Conservation (phyloP, 2,888 invertebrate species). For the Thysanoteuthis rhombus region DNA sequence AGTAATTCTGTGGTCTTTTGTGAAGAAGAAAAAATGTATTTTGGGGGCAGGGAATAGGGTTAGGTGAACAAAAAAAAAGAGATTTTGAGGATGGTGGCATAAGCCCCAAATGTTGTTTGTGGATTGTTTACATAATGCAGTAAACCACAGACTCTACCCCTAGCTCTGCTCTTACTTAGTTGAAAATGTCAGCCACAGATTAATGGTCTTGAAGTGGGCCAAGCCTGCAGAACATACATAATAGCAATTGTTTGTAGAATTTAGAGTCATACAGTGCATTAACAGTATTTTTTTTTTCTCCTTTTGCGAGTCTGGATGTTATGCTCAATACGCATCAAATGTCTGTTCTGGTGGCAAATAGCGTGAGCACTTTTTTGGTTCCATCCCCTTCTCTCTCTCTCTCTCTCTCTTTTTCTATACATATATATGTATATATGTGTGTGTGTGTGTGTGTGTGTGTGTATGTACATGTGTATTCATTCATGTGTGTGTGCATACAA, state of each 20-base stretch:
- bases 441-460: too few species aligned
- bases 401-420: not conserved
- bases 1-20: not conserved
- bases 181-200: not conserved
- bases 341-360: not conserved
- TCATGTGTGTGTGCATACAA: too few species aligned
- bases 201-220: not conserved
- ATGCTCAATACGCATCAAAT: not conserved
- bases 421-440: not conserved
- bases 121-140: not conserved
- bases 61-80: not conserved
- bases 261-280: not conserved
- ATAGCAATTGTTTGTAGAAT: not conserved
- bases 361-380: not conserved
- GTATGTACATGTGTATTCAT: not conserved
- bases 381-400: not conserved
- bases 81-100: not conserved
- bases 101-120: not conserved
- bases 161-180: not conserved
- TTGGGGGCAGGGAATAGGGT: not conserved
- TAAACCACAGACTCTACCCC: not conserved
- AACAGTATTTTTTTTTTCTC: not conserved
- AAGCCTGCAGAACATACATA: not conserved
- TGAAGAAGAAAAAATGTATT: not conserved
- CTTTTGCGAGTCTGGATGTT: not conserved